These are phyloP conservation scores for Cassiopea xamachana DNA, from an alignment of 30 jellyfish, hydroid and myxozoan genomes.

Conservation along the genomic window DNA sequence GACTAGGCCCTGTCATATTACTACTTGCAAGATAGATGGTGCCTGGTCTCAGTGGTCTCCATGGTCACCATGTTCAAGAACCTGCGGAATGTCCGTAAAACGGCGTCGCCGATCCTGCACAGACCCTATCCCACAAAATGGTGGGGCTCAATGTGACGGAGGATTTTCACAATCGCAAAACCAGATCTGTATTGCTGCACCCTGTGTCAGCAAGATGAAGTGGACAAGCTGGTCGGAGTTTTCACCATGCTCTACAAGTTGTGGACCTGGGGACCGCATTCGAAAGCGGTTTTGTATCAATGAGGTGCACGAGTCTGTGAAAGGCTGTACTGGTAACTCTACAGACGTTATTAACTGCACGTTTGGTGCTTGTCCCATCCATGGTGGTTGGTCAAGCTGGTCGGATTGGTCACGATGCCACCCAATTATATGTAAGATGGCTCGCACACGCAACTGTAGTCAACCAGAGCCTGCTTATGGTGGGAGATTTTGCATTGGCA, in stretches of 20 bases:
- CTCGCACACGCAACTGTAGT: constrained; percentile 78
- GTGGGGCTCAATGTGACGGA: constrained; percentile 87
- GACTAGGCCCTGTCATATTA: constrained; percentile 51
- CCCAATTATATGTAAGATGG: constrained; percentile 75
- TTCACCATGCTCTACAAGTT: constrained; percentile 78
- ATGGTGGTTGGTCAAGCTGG: constrained; percentile 96
- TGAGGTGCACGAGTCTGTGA: constrained; percentile 58
- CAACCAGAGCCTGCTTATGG: constrained; percentile 72
- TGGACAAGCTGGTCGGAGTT: constrained; percentile 94
- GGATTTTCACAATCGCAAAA: constrained; percentile 77
- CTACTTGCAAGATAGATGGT: constrained; percentile 73
- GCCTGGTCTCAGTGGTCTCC: constrained; percentile 94
- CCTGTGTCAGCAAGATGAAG: constrained; percentile 67
- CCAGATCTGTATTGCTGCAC: constrained; percentile 66
- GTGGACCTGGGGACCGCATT: constrained; percentile 74
- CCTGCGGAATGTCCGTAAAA: constrained; percentile 90
- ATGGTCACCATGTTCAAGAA: constrained; percentile 92
- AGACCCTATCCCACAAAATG: constrained; percentile 81
- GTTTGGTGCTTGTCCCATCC: constrained; percentile 57
- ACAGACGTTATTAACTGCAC: constrained; percentile 60
- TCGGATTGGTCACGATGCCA: constrained; percentile 88
- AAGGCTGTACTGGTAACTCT: constrained; percentile 77
- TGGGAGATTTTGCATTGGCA: constrained; percentile 85
- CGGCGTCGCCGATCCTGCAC: constrained; percentile 92
- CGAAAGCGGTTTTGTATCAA: constrained; percentile 84